Evolutionary conservation across 2,888 invertebrate genomes (phyloP), one percentile per base, ranked within the genome.

Genomic region (Eustalomyia histrio): DNA sequence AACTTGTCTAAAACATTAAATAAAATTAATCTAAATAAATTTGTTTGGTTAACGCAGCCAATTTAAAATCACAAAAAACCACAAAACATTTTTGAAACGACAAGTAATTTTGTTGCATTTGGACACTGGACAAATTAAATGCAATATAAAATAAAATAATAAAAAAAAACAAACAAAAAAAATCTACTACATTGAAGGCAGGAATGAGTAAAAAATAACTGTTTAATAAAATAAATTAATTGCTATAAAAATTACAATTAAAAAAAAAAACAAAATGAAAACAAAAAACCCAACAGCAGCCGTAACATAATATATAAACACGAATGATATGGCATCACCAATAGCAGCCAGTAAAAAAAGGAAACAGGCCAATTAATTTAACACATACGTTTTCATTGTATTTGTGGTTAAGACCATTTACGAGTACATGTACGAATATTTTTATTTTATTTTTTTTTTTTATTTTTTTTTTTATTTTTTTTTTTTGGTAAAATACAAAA

Each of bases 331-430:
- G 81, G 81, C 74, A 81, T 64, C 81, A 67, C 68, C 53, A 60
- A 29, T 64, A 65, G 39, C 72, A 47, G 50, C 80, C 57, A 8
- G 35, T 35, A 57, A 24, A 53, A 24, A 53, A 61, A 65, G 81
- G 78, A 81, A 81, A 81, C 81, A 78, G 81, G 80, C 74, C 87
- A 87, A 88, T 88, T 87, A 88, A 87, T 88, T 88, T 84, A 86
- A 87, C 83, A 86, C 85, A 84, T 78, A 81, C 80, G 84, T 85
- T 85, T 86, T 86, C 86, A 85, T 85, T 85, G 87, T 86, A 87
- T 87, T 87, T 88, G 88, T 79, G 88, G 88, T 88, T 85, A 84
- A 85, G 86, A 57, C 80, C 82, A 69, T 67, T 81, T 79, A 82
- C 68, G 73, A 72, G 61, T 74, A 55, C 67, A 71, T 57, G 73